phyloP scores from a whole-genome alignment of 2,113 vertebrate genomes.

The Lophius piscatorius region DNA sequence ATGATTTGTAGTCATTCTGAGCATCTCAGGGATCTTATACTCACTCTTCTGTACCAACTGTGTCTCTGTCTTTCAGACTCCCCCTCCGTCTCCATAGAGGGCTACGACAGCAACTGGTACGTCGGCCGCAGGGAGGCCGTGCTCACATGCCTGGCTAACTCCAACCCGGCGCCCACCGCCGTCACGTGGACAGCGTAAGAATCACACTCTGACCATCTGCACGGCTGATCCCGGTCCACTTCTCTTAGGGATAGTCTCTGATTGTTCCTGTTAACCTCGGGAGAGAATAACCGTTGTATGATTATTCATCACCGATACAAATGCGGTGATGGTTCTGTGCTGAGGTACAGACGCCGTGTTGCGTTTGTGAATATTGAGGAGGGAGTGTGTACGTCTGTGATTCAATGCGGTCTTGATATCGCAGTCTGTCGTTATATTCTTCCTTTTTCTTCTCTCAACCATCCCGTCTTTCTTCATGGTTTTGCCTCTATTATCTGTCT shows the following conservation, averaged over 20 bases:
- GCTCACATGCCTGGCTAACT: constrained; percentile 78
- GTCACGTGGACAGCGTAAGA: constrained; percentile 84
- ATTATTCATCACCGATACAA: too few relatives aligned
- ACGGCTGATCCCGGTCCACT: not conserved
- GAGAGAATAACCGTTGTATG: too few relatives aligned
- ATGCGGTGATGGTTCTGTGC: not conserved
- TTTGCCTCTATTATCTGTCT: too few relatives aligned
- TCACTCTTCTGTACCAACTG: not conserved
- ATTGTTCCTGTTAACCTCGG: constrained; percentile 6
- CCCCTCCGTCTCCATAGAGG: constrained; percentile 82
- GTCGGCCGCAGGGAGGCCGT: constrained; percentile 77
- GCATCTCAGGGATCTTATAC: too few relatives aligned
- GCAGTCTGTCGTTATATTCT: too few relatives aligned
- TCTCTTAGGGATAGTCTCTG: not conserved
- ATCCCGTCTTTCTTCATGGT: too few relatives aligned
- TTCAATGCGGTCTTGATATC: too few relatives aligned
- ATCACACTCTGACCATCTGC: not conserved
- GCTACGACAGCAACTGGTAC: constrained; percentile 90
- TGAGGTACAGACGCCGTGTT: constrained; percentile 57
- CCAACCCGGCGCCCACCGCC: constrained; percentile 79
- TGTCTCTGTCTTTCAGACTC: constrained; percentile 71
- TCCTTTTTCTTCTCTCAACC: too few relatives aligned
- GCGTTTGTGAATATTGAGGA: constrained; percentile 30
- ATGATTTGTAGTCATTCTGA: not conserved
- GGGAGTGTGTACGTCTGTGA: constrained; percentile 42